Conservation (phyloP, 2,797 vertebrate genomes). For the Gobionotothen gibberifrons region DNA sequence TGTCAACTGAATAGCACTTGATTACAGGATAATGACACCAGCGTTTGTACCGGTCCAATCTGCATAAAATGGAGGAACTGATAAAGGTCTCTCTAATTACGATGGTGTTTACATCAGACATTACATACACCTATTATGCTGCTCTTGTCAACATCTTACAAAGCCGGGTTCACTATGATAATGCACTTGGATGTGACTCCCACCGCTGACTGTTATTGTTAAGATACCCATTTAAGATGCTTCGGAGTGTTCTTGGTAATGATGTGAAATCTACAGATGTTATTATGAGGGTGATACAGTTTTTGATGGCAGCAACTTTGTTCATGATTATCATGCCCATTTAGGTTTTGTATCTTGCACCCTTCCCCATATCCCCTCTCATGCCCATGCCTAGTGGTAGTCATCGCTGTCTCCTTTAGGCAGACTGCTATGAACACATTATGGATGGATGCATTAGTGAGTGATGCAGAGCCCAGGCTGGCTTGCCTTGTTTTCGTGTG, state of each 20-base stretch:
- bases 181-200: conserved; percentile 70
- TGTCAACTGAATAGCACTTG: conserved; percentile 78
- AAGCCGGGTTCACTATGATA: conserved; percentile 72
- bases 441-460: conserved; percentile 91
- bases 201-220: conserved; percentile 73
- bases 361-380: conserved; percentile 73
- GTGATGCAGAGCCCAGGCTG: conserved; percentile 85
- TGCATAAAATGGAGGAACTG: conserved; percentile 75
- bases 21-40: conserved; percentile 81
- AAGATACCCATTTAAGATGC: conserved; percentile 76
- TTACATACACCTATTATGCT: conserved; percentile 74
- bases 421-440: conserved; percentile 88
- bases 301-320: conserved; percentile 85
- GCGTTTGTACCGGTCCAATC: conserved; percentile 72
- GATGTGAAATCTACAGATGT: conserved; percentile 82
- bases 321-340: conserved; percentile 85
- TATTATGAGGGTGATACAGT: conserved; percentile 81
- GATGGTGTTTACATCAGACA: conserved; percentile 74
- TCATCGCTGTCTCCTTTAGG: conserved; percentile 84
- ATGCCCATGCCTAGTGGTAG: conserved; percentile 74
- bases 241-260: conserved; percentile 82
- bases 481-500: conserved; percentile 88
- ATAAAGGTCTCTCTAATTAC: conserved; percentile 81
- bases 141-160: conserved; percentile 70
- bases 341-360: conserved; percentile 82